These are phyloP conservation scores for Ephydatia muelleri DNA, from an alignment of 37 sponge, comb jelly and placozoan genomes.

Conservation along the genomic window DNA sequence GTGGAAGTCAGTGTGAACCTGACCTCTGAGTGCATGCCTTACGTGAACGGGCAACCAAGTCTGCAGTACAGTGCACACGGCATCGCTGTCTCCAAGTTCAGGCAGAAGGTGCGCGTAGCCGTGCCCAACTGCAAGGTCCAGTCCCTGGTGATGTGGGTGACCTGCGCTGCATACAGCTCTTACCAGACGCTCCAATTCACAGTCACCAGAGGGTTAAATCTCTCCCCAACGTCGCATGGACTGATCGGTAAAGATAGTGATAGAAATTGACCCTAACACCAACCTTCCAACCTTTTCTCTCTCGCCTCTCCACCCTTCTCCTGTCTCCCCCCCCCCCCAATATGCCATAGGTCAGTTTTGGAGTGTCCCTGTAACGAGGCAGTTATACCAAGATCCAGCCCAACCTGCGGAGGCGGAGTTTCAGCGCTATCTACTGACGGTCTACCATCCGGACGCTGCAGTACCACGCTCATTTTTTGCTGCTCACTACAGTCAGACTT, in stretches of 20 bases:
- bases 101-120: slow-evolving; percentile 18
- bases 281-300: too few relatives aligned
- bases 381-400: not conserved
- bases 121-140: slow-evolving; percentile 49
- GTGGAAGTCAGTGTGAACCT: not conserved
- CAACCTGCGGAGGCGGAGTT: not conserved
- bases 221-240: slow-evolving; percentile 57
- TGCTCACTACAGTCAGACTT: slow-evolving; percentile 9
- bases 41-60: not conserved
- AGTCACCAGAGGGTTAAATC: slow-evolving; percentile 36
- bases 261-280: not conserved
- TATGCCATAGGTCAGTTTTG: slow-evolving; percentile 64
- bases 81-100: not conserved
- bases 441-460: not conserved
- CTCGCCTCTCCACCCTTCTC: not conserved
- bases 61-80: not conserved
- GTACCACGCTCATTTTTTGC: not conserved
- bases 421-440: not conserved
- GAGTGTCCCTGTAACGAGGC: slow-evolving; percentile 31
- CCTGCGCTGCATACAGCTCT: not conserved
- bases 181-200: slow-evolving; percentile 20
- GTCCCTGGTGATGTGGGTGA: slow-evolving; percentile 57
- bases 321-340: not conserved
- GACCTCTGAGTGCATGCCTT: not conserved
- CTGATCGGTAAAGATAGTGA: slow-evolving; percentile 36